Base-by-base conservation (phyloP, 2,888 invertebrate species). In the Cryptocephalus moraei region DNA sequence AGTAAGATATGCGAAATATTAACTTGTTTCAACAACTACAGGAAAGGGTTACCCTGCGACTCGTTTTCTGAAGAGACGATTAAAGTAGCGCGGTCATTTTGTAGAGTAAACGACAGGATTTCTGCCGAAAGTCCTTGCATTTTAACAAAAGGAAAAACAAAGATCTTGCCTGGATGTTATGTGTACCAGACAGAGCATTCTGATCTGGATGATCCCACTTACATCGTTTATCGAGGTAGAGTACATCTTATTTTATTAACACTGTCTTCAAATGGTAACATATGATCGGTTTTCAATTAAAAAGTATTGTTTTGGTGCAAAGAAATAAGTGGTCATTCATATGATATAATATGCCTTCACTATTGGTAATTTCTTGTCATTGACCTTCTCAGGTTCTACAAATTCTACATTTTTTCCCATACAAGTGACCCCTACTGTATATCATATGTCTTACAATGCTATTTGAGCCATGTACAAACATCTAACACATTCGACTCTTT, bases 1-100 rank as follows among this genome's bases (percentile, higher is more conserved):
- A 44, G 44, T 9, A 53, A 58, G 45, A 56, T 66, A 46, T 46
- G 44, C 12, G 43, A 55, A 11, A 55, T 66, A 47, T 55, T 68
- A 47, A 53, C 55, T 31, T 61, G 58, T 56, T 47, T 62, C 40
- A 46, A 48, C 11, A 51, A 46, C 48, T 52, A 59, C 32, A 56
- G 57, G 43, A 48, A 52, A 46, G 47, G 51, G 36, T 46, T 41
- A 38, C 39, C 44, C 32, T 31, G 48, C n/a, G 46, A 46, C 14
- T 33, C 45, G 43, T 55, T 53, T 47, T 44, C 56, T 32, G 43
- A 55, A 34, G 33, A 52, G 22, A 43, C 50, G 36, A 41, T 45
- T 43, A 41, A 51, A 40, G 45, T 32, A 11, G 58, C 60, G 6
- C 22, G 6, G 3, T 22, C 22, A 31, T 47, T 57, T 13, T 39